Base-by-base conservation (phyloP, 2,797 vertebrate genomes). In the Setipinna tenuifilis region DNA sequence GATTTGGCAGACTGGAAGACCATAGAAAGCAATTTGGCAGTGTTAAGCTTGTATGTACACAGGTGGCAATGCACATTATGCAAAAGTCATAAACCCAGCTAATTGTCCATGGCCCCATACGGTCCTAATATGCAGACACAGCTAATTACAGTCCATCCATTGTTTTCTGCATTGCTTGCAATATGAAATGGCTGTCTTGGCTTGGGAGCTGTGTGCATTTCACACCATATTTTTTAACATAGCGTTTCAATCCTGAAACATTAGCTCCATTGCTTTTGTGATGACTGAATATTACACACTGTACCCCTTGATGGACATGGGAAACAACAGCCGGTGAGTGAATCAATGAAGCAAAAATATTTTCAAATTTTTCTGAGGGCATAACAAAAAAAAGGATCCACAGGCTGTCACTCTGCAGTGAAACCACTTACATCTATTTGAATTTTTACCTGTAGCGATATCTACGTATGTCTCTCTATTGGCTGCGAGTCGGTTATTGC, bases 51-150 rank as follows among this genome's bases (percentile, higher is more conserved):
- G 25, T 31, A 16, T 71, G 28, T 71, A 11, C 28, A 35, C 68
- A 75, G 68, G 68, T 75, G 68, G 68, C 28, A 35, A 31, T 78
- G 71, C 31, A 78, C 31, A 78, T 44, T 78, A 44, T 41, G 31
- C 71, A 78, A 9, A 41, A 19, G 35, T 78, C 35, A 41, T 78
- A 78, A 78, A 78, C 17, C 71, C 35, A 21, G 17, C 31, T 78
- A 78, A 78, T 78, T 78, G 31, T 78, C 71, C 35, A 78, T 19
- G 23, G 17, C 71, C 71, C 71, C 71, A 41, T 78, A 78, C 44
- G 71, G 71, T 17, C 31, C 16, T 19, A 75, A 75, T 35, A 75
- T 35, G 68, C 68, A 17, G 35, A 75, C 28, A 75, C 16, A 35
- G 68, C 68, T 78, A 78, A 78, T 78, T 78, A 78, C 17, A 44